Evolutionary conservation across 2,797 vertebrate species (phyloP).

Genomic region (Pelochelys cantorii): DNA sequence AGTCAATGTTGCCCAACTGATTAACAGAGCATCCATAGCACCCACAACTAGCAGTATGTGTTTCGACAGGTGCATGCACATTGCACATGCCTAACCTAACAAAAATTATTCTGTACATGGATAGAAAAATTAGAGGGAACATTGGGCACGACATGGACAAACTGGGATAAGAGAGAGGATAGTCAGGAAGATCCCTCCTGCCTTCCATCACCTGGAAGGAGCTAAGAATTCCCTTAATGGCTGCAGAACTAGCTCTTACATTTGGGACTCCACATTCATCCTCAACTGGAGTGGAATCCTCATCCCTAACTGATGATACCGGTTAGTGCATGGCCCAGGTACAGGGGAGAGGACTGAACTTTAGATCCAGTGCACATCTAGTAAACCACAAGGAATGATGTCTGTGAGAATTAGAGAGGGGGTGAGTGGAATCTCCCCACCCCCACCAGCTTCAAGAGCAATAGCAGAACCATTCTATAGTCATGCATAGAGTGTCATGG

Average conservation of each 20-base stretch:
- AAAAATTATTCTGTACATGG: too few relatives aligned
- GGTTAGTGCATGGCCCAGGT: neutral
- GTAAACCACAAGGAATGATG: neutral
- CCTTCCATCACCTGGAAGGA: neutral
- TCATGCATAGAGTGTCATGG: too few relatives aligned
- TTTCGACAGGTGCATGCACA: too few relatives aligned
- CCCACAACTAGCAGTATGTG: too few relatives aligned
- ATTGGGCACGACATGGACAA: neutral
- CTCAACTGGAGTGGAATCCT: neutral
- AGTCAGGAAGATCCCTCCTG: neutral
- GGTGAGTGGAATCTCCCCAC: neutral
- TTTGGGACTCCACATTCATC: neutral
- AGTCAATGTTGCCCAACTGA: too few relatives aligned
- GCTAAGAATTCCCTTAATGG: neutral
- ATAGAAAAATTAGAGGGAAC: too few relatives aligned
- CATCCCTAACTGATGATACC: neutral
- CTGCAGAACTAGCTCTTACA: neutral
- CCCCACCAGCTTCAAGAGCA: too few relatives aligned
- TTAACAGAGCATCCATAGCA: too few relatives aligned
- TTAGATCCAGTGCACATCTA: neutral
- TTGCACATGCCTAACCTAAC: too few relatives aligned
- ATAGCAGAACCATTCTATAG: too few relatives aligned
- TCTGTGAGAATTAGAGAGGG: neutral
- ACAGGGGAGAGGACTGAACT: neutral
- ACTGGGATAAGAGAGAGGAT: neutral